Evolutionary conservation across 2,888 invertebrate species (phyloP).

Genomic region (Chirona hameri): DNA sequence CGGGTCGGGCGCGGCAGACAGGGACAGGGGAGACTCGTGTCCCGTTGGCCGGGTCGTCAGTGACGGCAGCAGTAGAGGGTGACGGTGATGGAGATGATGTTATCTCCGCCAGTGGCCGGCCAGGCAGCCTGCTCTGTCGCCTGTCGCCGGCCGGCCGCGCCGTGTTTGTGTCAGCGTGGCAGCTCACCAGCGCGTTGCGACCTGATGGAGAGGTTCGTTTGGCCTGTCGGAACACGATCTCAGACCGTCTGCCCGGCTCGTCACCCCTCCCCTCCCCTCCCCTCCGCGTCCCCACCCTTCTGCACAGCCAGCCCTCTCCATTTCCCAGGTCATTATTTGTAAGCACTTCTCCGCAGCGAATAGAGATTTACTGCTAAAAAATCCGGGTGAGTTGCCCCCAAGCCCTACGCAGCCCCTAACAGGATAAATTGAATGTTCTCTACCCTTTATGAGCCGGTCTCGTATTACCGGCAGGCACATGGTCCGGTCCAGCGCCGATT

Average conservation of each 20-base stretch:
- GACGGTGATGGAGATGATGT: no score
- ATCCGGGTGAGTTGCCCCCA: neutral
- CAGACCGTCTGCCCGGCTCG: neutral
- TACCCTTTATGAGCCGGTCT: constrained; percentile 1
- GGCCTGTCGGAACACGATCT: neutral
- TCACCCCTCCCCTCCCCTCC: neutral
- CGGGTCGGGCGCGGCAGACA: neutral
- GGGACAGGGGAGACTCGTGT: neutral
- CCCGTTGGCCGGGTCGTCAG: neutral
- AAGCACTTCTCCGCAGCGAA: constrained; percentile 2
- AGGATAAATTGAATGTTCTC: constrained; percentile 27
- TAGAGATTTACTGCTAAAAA: constrained; percentile 27
- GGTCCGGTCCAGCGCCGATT: neutral
- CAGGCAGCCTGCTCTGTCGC: neutral
- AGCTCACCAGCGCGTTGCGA: neutral
- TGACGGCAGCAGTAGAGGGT: neutral
- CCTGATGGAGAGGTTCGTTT: constrained; percentile 2
- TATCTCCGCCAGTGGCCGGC: no score
- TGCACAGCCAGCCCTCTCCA: neutral
- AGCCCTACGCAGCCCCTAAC: neutral
- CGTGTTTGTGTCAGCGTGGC: constrained; percentile 10
- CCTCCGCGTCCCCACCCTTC: neutral
- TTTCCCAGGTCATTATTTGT: constrained; percentile 1
- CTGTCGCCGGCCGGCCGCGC: neutral
- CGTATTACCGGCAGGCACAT: neutral